A percentile compares a stretch with the other conserved stretches of the same genome.
phyloP scores from a whole-genome alignment of 53 echinoderm and acorn worm genomes.

The Astropecten irregularis region DNA sequence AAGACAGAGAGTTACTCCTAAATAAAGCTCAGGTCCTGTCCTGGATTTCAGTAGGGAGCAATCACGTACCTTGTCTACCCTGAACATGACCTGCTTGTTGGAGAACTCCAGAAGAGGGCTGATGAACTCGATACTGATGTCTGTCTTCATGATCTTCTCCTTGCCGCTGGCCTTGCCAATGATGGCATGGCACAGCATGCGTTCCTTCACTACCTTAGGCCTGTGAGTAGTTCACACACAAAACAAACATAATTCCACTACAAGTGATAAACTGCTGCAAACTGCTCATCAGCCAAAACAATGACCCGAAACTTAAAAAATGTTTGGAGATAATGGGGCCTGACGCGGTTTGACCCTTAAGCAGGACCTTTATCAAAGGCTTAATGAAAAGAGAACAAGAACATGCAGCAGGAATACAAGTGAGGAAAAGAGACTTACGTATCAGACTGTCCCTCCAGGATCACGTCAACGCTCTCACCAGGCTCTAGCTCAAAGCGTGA shows the following conservation, averaged over 20 bases:
- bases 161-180: slow-evolving; percentile 95
- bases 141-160: slow-evolving; percentile 98
- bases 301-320: too few species aligned
- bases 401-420: too few species aligned
- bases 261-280: too few species aligned
- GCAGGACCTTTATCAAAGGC: too few species aligned
- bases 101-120: slow-evolving; percentile 97
- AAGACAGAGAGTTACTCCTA: too few species aligned
- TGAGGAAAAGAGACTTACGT: slow-evolving; percentile 90
- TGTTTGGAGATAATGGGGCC: too few species aligned
- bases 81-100: slow-evolving; percentile 84
- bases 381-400: too few species aligned
- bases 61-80: slow-evolving; percentile 96
- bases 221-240: slow-evolving; percentile 48
- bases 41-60: too few species aligned
- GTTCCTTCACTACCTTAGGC: slow-evolving; percentile 86
- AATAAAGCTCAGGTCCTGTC: too few species aligned
- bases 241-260: too few species aligned
- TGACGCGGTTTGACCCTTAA: too few species aligned
- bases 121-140: slow-evolving; percentile 95
- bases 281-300: too few species aligned
- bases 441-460: slow-evolving; percentile 84
- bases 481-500: slow-evolving; percentile 97
- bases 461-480: slow-evolving; percentile 86
- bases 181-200: slow-evolving; percentile 98